phyloP scores from a whole-genome alignment of 2,797 vertebrate genomes.

The Channallabes apus region DNA sequence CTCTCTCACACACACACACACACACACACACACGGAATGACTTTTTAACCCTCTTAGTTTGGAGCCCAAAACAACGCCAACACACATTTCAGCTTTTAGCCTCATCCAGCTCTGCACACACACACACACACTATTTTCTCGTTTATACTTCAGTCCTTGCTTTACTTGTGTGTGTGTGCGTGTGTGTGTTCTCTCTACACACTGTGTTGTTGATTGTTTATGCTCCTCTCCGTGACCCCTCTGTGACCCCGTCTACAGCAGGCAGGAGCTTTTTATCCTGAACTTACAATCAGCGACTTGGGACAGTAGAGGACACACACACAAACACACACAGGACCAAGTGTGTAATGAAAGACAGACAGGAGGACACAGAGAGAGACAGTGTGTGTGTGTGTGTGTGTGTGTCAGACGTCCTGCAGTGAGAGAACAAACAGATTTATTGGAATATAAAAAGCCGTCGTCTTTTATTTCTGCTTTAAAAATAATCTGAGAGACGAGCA shows the following conservation, averaged over 20 bases:
- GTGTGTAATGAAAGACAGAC: too few relatives aligned
- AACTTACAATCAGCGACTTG: background rate
- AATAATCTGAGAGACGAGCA: conserved; percentile 59
- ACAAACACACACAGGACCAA: too few relatives aligned
- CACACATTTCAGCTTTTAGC: conserved; percentile 48
- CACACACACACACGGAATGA: conserved; percentile 4
- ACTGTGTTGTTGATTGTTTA: conserved; percentile 53
- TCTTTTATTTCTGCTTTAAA: conserved; percentile 61
- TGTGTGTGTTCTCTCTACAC: background rate
- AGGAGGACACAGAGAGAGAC: too few relatives aligned
- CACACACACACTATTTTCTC: background rate
- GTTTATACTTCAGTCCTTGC: background rate
- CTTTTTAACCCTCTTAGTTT: conserved; percentile 31
- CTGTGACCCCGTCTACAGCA: background rate
- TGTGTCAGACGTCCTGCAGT: conserved; percentile 22
- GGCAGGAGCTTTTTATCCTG: background rate
- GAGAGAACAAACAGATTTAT: conserved; percentile 45
- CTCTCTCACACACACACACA: background rate
- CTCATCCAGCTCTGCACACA: background rate
- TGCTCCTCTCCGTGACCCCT: conserved; percentile 70
- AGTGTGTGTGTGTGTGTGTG: too few relatives aligned
- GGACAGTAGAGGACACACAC: background rate
- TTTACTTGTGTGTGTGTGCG: background rate
- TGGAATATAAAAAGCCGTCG: conserved; percentile 47
- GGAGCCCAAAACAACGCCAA: conserved; percentile 7